Conservation (phyloP, 1,140 invertebrate species). For the Vollenhovia emeryi region DNA sequence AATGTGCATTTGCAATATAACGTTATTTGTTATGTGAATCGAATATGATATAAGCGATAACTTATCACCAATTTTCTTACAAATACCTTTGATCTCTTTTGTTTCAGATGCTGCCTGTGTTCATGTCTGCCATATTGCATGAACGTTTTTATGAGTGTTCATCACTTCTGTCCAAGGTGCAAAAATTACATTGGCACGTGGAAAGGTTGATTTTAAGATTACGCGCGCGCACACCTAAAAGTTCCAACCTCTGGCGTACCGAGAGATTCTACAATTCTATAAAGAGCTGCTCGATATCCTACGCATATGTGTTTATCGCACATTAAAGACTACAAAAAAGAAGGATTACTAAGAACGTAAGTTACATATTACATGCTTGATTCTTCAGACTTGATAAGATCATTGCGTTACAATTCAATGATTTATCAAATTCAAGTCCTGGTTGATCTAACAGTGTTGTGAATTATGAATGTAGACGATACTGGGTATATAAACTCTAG, state of each 20-base stretch:
- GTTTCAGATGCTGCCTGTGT: slow-evolving; percentile 84
- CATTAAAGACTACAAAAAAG: slow-evolving; percentile 22
- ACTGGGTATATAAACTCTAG: background rate
- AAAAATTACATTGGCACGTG: slow-evolving; percentile 85
- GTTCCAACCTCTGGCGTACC: slow-evolving; percentile 36
- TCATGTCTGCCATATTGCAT: slow-evolving; percentile 86
- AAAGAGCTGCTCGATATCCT: slow-evolving; percentile 37
- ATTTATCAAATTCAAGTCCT: background rate
- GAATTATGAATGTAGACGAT: background rate
- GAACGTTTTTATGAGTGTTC: slow-evolving; percentile 83
- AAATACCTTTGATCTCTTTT: background rate
- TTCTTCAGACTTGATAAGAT: background rate
- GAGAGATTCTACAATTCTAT: slow-evolving; percentile 19
- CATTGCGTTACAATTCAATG: background rate
- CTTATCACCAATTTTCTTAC: background rate
- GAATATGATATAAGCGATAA: background rate
- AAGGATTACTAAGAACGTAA: slow-evolving; percentile 15
- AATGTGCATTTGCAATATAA: background rate
- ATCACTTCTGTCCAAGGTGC: slow-evolving; percentile 85
- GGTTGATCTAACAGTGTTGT: background rate
- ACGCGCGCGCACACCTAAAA: background rate
- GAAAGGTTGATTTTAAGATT: slow-evolving; percentile 79
- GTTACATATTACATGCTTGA: background rate
- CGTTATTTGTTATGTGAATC: background rate
- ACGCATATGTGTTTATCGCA: slow-evolving; percentile 40